A percentile compares a stretch with the other conserved stretches of the same genome.
These are phyloP conservation scores for Potamilus streckersoni DNA, from an alignment of 1,140 invertebrate species.

Conservation along the genomic window DNA sequence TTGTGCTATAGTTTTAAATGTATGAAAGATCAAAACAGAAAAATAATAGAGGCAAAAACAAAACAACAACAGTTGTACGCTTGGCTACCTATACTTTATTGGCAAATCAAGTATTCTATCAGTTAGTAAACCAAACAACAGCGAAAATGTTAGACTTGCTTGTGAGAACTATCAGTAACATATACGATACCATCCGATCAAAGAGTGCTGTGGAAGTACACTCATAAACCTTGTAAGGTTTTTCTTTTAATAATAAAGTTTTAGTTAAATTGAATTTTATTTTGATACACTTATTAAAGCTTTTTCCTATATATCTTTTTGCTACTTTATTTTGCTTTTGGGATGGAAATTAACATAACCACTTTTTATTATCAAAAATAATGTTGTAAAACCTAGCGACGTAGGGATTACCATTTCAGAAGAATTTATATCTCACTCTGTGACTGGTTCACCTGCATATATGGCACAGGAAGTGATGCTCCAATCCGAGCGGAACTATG, in stretches of 20 bases:
- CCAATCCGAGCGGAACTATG: constrained; percentile 24
- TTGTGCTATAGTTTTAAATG: too few species aligned
- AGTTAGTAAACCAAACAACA: not conserved
- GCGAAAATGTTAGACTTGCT: not conserved
- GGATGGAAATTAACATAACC: not conserved
- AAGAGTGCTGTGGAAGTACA: too few species aligned
- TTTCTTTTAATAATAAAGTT: too few species aligned
- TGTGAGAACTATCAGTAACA: not conserved
- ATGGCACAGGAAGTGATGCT: constrained; percentile 59
- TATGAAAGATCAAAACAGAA: too few species aligned
- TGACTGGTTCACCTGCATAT: constrained; percentile 53
- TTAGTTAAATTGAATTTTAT: not conserved
- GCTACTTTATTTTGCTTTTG: not conserved
- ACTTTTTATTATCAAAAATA: constrained; percentile 36
- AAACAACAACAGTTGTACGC: too few species aligned
- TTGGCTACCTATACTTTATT: too few species aligned
- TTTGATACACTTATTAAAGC: too few species aligned
- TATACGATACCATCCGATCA: not conserved
- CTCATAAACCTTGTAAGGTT: too few species aligned
- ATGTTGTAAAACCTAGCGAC: constrained; percentile 55
- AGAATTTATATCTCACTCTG: constrained; percentile 46
- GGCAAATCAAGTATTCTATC: too few species aligned
- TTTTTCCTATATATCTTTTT: too few species aligned
- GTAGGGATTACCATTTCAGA: constrained; percentile 57
- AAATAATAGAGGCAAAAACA: too few species aligned